Conservation (phyloP, 2,113 vertebrate genomes). For the Pipa parva region DNA sequence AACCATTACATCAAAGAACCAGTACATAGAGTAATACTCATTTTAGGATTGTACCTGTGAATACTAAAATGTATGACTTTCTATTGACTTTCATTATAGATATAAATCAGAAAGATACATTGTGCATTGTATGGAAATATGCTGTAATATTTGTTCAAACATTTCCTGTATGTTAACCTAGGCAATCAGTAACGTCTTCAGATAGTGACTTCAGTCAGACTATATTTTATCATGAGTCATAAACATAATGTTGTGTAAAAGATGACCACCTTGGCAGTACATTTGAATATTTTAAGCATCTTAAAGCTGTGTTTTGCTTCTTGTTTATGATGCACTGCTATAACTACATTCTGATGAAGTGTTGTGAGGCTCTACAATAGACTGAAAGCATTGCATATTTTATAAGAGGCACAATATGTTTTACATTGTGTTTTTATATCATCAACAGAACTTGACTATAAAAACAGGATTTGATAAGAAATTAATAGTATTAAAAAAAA, state of each 20-base stretch:
- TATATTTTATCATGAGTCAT: constrained; percentile 13
- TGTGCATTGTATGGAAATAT: constrained; percentile 40
- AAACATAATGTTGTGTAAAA: not conserved
- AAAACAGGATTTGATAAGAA: too few relatives aligned
- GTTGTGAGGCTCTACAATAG: not conserved
- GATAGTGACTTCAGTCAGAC: constrained; percentile 9
- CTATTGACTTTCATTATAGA: constrained; percentile 56
- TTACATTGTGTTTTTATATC: too few relatives aligned
- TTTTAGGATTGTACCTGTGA: constrained; percentile 50
- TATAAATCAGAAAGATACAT: constrained; percentile 53
- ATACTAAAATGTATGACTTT: constrained; percentile 58
- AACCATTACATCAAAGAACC: constrained; percentile 54
- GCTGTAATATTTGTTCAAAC: constrained; percentile 39
- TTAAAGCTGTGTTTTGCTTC: not conserved
- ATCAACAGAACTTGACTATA: too few relatives aligned
- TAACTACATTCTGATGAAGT: not conserved
- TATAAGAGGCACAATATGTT: too few relatives aligned
- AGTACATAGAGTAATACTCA: constrained; percentile 53
- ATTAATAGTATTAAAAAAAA: too few relatives aligned
- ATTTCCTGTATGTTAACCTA: constrained; percentile 16
- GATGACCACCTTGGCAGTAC: not conserved
- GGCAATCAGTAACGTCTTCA: constrained; percentile 11
- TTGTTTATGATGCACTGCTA: not conserved
- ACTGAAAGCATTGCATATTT: not conserved
- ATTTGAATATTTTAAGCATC: not conserved